These are phyloP conservation scores for Thera britannica DNA, from an alignment of 2,888 invertebrate species.

Conservation along the genomic window DNA sequence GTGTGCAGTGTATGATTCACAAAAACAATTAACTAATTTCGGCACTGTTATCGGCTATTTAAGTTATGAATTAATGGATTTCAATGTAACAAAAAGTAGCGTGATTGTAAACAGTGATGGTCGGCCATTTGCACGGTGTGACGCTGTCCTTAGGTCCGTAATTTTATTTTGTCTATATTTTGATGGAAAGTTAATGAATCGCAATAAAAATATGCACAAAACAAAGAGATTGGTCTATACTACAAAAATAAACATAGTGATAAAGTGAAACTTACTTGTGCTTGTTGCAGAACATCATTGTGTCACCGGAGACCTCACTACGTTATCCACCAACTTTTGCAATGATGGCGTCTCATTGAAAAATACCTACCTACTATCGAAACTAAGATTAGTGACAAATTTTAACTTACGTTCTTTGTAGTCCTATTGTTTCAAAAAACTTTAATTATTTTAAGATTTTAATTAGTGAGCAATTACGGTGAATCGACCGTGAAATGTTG, in stretches of 20 bases:
- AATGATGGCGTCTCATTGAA: slow-evolving; percentile 82
- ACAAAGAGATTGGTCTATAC: slow-evolving; percentile 57
- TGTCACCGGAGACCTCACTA: slow-evolving; percentile 80
- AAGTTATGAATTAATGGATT: slow-evolving; percentile 53
- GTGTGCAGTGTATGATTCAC: slow-evolving; percentile 36
- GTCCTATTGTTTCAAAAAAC: slow-evolving; percentile 50
- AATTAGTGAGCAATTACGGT: slow-evolving; percentile 55
- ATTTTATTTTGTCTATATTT: slow-evolving; percentile 72
- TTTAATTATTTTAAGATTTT: slow-evolving; percentile 56
- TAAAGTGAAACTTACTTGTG: slow-evolving; percentile 78
- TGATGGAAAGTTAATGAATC: slow-evolving; percentile 77
- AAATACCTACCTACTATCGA: slow-evolving; percentile 70
- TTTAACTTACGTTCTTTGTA: slow-evolving; percentile 48
- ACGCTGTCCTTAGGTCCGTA: slow-evolving; percentile 87
- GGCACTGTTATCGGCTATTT: slow-evolving; percentile 42
- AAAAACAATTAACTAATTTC: slow-evolving; percentile 67
- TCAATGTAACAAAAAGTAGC: slow-evolving; percentile 61
- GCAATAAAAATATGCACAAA: slow-evolving; percentile 75
- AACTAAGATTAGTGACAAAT: slow-evolving; percentile 60
- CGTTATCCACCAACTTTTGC: slow-evolving; percentile 77
- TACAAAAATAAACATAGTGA: slow-evolving; percentile 68
- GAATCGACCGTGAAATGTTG: slow-evolving; percentile 63
- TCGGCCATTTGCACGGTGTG: slow-evolving; percentile 89
- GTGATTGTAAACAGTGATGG: slow-evolving; percentile 87
- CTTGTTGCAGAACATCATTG: slow-evolving; percentile 82